Evolutionary conservation across 2,888 invertebrate species (phyloP).

Genomic region (Nasonovia ribisnigri): DNA sequence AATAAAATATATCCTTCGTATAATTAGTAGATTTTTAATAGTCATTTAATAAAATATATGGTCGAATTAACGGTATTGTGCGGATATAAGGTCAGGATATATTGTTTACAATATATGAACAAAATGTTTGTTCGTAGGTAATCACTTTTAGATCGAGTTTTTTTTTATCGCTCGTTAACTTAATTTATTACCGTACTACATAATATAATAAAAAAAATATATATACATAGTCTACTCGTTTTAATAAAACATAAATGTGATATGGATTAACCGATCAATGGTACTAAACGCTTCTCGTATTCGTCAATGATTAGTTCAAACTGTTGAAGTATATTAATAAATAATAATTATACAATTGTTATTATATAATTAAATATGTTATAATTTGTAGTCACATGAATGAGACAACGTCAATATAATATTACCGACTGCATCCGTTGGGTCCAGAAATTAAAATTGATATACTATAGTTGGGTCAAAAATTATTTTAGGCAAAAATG

Average conservation of each 20-base stretch:
- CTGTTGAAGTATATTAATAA: not conserved
- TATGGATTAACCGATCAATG: slow-evolving; percentile 11
- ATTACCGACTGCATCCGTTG: too few relatives aligned
- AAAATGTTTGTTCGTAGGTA: slow-evolving; percentile 3
- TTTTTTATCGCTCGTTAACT: slow-evolving; percentile 8
- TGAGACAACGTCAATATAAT: too few relatives aligned
- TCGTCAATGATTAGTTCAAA: not conserved
- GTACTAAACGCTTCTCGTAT: not conserved
- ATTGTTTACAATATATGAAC: not conserved
- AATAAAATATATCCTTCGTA: not conserved
- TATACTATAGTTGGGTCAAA: too few relatives aligned
- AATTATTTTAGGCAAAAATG: too few relatives aligned
- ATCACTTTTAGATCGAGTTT: not conserved
- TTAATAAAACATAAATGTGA: not conserved
- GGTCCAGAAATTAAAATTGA: too few relatives aligned
- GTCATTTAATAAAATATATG: not conserved
- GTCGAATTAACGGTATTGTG: not conserved
- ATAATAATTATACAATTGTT: not conserved
- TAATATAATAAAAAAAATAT: not conserved
- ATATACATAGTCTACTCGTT: not conserved
- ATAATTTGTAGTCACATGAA: not conserved
- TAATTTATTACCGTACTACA: not conserved
- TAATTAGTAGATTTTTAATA: not conserved
- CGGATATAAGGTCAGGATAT: not conserved
- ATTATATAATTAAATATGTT: not conserved